Evolutionary conservation across 2,797 vertebrate species (phyloP).

Genomic region (Schizopygopsis pylzovi): DNA sequence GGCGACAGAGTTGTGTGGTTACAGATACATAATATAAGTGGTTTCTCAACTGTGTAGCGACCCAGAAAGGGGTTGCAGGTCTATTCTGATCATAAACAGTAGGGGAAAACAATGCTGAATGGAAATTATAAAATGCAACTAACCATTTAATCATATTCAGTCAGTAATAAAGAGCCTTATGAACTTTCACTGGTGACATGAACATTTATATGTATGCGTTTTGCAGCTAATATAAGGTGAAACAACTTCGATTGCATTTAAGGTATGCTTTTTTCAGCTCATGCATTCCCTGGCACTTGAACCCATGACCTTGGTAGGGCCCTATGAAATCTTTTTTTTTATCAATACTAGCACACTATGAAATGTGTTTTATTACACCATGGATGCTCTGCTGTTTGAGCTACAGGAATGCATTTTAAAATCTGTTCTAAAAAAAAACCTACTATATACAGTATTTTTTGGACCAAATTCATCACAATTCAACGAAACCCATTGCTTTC

Average conservation of each 20-base stretch:
- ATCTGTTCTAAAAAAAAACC: neutral
- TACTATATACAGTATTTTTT: neutral
- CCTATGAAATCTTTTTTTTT: neutral
- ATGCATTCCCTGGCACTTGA: neutral
- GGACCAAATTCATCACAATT: neutral
- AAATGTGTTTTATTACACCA: neutral
- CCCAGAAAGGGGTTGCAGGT: neutral
- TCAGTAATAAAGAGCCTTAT: neutral
- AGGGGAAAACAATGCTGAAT: slow-evolving; percentile 12
- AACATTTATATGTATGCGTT: neutral
- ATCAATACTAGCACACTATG: neutral
- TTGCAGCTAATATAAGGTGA: neutral
- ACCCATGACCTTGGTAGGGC: neutral
- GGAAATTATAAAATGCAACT: slow-evolving; percentile 19
- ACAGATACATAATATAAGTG: slow-evolving; percentile 54
- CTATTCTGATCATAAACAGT: slow-evolving; percentile 14
- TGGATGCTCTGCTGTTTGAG: neutral
- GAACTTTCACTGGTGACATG: neutral
- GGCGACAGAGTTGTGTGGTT: slow-evolving; percentile 42
- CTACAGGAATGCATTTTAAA: neutral
- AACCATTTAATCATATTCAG: neutral
- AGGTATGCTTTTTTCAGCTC: neutral
- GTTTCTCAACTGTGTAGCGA: neutral
- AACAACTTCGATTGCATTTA: neutral
- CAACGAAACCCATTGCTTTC: neutral